Evolutionary conservation across 1,140 invertebrate genomes (phyloP), one percentile per base, ranked within the genome.

Genomic region (Magallana ariakensis): DNA sequence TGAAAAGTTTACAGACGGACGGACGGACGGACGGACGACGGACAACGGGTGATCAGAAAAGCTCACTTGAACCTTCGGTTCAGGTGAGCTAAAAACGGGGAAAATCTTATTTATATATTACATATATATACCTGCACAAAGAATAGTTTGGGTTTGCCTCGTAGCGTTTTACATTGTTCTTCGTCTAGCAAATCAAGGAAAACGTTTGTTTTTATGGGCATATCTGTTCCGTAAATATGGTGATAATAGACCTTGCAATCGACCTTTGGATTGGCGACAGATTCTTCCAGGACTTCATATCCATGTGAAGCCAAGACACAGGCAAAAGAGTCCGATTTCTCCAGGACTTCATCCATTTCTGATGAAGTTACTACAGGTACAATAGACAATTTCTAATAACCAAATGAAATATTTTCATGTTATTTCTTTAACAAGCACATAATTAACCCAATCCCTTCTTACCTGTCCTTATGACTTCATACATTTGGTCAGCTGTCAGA

Each of bases 121-220:
- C 2, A 2, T 5, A 2, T 5, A 46, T 26, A 11, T 75, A 75
- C 66, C 66, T 75, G 66, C 33, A 75, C 33, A 26, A 75, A 75
- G 22, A 75, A 75, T 11, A 75, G 19, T 75, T 75, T 75, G 22
- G 66, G 66, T 75, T 75, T 75, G 13, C 66, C 66, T 22, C 26
- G 22, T 4, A 75, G 66, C 15, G 22, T 26, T 26, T 75, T 33
- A 75, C 66, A 75, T 11, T 19, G 66, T 9, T 13, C 26, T 3
- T 75, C 66, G 22, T 75, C 22, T 11, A 75, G 11, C 22, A 75
- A 22, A 75, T 75, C 66, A 11, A 75, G 13, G 22, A 75, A 26
- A 26, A 33, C 5, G 33, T 75, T 19, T 10, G 66, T 75, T 75
- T 19, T 75, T 10, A 75, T 75, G 7, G 66, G 8, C 15, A 7